Conservation (phyloP, 2,888 invertebrate species). For the Lysandra bellargus region DNA sequence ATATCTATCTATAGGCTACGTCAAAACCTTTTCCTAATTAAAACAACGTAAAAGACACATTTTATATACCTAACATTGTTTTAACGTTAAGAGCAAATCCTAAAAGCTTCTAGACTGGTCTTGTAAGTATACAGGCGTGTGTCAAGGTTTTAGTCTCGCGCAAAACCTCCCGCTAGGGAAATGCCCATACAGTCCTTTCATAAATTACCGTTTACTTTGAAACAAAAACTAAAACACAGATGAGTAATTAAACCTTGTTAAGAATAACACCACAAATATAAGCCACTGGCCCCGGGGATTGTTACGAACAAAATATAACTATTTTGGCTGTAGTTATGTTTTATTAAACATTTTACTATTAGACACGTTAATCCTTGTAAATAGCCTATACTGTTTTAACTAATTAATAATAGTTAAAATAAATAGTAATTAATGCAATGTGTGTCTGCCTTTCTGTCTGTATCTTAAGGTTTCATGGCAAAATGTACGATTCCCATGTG, state of each 20-base stretch:
- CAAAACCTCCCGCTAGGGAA: background rate
- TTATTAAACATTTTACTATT: background rate
- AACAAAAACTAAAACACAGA: slow-evolving; percentile 9
- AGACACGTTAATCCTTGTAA: too few relatives aligned
- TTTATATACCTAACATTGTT: background rate
- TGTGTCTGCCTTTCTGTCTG: too few relatives aligned
- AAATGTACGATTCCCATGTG: too few relatives aligned
- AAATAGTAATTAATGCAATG: too few relatives aligned
- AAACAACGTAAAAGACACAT: background rate
- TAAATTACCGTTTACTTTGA: slow-evolving; percentile 12
- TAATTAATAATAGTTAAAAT: too few relatives aligned
- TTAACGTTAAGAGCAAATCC: background rate
- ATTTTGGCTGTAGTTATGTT: background rate
- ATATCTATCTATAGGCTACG: background rate
- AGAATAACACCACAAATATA: background rate
- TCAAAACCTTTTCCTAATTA: background rate
- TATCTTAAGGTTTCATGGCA: too few relatives aligned
- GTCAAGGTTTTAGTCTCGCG: background rate
- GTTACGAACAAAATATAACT: background rate
- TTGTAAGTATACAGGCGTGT: background rate
- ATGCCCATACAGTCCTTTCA: slow-evolving; percentile 5
- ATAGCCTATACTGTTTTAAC: too few relatives aligned
- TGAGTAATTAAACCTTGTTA: slow-evolving; percentile 16
- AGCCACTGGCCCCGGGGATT: background rate
- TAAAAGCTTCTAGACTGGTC: background rate